Percentiles rank a stretch among this genome's conserved stretches.
These are phyloP conservation scores for Anabas testudineus DNA, from an alignment of 2,797 vertebrate genomes.

Conservation along the genomic window DNA sequence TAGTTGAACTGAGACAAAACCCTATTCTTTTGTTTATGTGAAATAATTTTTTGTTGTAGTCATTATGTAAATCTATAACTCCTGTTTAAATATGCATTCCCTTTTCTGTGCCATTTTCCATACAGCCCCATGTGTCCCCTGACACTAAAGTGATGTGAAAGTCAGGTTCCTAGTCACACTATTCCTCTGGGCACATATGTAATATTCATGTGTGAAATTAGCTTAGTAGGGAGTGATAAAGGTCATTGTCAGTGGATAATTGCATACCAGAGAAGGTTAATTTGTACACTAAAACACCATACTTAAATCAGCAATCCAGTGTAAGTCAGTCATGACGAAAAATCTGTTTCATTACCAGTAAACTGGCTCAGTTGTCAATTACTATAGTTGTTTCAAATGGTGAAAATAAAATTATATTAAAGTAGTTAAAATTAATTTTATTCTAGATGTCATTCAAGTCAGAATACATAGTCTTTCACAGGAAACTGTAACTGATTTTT, in stretches of 20 bases:
- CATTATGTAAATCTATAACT: neutral
- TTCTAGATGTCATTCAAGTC: neutral
- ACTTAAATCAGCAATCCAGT: neutral
- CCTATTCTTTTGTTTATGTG: slow-evolving; percentile 8
- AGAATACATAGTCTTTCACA: slow-evolving; percentile 9
- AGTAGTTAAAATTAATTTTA: neutral
- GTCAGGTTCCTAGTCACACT: slow-evolving; percentile 17
- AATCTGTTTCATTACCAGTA: neutral
- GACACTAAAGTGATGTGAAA: slow-evolving; percentile 14
- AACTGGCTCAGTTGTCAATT: neutral
- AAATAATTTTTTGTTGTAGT: neutral
- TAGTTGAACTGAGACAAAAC: neutral
- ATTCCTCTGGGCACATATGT: slow-evolving; percentile 33
- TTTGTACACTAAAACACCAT: neutral
- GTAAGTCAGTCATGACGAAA: neutral
- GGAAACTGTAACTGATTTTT: slow-evolving; percentile 4
- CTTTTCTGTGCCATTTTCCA: neutral
- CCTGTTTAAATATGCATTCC: neutral
- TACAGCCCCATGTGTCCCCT: too few species aligned
- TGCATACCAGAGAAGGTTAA: neutral
- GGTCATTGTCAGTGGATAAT: slow-evolving; percentile 38
- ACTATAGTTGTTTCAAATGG: neutral
- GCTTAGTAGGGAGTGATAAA: slow-evolving; percentile 35
- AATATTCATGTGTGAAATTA: slow-evolving; percentile 59
- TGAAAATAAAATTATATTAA: neutral